A percentile compares a stretch with the other conserved stretches of the same genome.
Evolutionary conservation across 2,113 vertebrate genomes (phyloP).

Genomic region (Vidua macroura): DNA sequence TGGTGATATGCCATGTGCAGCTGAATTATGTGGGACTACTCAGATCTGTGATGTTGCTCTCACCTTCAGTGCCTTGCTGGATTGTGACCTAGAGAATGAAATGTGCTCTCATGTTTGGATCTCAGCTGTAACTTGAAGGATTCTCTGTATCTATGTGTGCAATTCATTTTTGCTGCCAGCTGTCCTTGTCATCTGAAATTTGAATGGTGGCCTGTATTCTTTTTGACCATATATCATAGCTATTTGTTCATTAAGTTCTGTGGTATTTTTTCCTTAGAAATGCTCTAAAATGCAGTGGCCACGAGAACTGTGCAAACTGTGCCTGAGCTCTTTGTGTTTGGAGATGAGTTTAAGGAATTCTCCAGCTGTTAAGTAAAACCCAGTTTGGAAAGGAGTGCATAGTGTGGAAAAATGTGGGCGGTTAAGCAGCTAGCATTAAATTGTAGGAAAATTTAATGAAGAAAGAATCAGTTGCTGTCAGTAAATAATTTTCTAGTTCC

Average conservation of each 20-base stretch:
- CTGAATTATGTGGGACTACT: background rate
- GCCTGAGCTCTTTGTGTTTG: background rate
- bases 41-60: background rate
- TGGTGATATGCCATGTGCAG: background rate
- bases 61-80: background rate
- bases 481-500: background rate
- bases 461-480: background rate
- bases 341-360: constrained; percentile 1
- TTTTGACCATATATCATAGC: background rate
- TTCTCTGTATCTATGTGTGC: background rate
- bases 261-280: background rate
- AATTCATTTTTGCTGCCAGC: background rate
- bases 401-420: background rate
- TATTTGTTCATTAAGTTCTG: background rate
- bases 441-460: background rate
- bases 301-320: background rate
- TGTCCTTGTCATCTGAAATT: background rate
- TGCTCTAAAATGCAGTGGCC: background rate
- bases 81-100: constrained; percentile 6
- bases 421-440: background rate
- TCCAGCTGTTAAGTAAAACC: background rate
- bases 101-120: background rate
- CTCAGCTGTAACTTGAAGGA: background rate
- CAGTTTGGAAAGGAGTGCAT: background rate
- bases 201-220: background rate